Evolutionary conservation across 2,888 invertebrate genomes (phyloP).

Genomic region (Megalurothrips usitatus): DNA sequence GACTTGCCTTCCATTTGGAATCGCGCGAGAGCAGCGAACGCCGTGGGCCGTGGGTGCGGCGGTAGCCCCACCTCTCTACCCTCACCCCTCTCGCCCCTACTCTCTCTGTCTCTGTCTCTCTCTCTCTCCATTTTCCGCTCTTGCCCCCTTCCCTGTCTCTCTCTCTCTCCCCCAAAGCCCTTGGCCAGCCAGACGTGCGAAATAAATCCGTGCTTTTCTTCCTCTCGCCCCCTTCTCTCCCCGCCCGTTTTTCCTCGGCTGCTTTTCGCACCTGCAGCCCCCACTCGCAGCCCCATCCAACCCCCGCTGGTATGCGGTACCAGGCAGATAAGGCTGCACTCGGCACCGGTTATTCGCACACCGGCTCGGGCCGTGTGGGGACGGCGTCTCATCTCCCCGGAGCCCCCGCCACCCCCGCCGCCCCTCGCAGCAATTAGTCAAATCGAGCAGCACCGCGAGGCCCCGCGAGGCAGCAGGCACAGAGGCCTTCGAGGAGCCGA

Average conservation of each 20-base stretch:
- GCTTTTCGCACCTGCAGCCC: not conserved
- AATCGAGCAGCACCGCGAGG: not conserved
- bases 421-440: not conserved
- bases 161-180: not conserved
- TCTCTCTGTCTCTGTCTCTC: no score
- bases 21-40: not conserved
- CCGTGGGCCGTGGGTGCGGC: not conserved
- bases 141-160: not conserved
- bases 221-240: not conserved
- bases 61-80: not conserved
- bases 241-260: not conserved
- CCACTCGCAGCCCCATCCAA: not conserved
- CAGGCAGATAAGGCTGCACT: not conserved
- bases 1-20: constrained; percentile 5
- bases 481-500: not conserved
- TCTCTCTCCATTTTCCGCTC: no score
- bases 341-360: not conserved
- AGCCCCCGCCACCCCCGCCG: not conserved
- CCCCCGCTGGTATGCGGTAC: constrained; percentile 4
- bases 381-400: not conserved
- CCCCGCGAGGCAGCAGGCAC: not conserved
- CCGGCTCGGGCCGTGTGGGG: not conserved
- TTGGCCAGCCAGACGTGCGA: not conserved
- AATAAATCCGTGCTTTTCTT: constrained; percentile 17
- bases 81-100: not conserved